Evolutionary conservation across 1,140 invertebrate species (phyloP), one percentile per base, ranked within the genome.

Genomic region (Drosophila tristis): DNA sequence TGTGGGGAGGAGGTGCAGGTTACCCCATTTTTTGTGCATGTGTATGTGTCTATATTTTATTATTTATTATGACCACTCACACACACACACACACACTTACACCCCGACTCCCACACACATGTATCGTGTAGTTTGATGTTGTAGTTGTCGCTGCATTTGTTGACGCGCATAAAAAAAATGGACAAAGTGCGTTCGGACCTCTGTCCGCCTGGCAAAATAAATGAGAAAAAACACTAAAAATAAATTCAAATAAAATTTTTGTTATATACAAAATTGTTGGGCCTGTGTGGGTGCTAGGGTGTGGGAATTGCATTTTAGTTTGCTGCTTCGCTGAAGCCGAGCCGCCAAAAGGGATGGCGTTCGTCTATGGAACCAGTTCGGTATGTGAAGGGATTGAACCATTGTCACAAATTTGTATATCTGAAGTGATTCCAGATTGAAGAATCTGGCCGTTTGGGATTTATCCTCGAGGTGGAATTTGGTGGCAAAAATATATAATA

Each of bases 181-280:
- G 76, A 79, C 84, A 86, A 86, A 86, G 87, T 74, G 78, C 68
- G 50, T 66, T 26, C 26, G n/a, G 20, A 26, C 48, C n/a, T 25
- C 51, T 16, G n/a, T 8, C 31, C 20, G 25, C 16, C 47, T 15
- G 2, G 11, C 26, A 44, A 20, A 29, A 25, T 50, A 44, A 55
- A 59, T 47, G 49, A 42, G 44, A 61, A 74, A 87, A 86, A 81
- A 60, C 51, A 74, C 81, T 64, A 77, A 77, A 85, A 85, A 86
- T 87, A 87, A 78, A 87, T 87, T 87, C 68, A 78, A 81, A 87
- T 87, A 86, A 81, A 87, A 86, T 87, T 62, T 53, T 60, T 75
- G 74, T 74, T 78, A 86, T 87, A 87, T 87, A 87, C 78, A 82
- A 81, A 51, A 74, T 59, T 70, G 61, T 54, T 47, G 58, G 31